Evolutionary conservation across 2,888 invertebrate species (phyloP).

Genomic region (Lymantria monacha): DNA sequence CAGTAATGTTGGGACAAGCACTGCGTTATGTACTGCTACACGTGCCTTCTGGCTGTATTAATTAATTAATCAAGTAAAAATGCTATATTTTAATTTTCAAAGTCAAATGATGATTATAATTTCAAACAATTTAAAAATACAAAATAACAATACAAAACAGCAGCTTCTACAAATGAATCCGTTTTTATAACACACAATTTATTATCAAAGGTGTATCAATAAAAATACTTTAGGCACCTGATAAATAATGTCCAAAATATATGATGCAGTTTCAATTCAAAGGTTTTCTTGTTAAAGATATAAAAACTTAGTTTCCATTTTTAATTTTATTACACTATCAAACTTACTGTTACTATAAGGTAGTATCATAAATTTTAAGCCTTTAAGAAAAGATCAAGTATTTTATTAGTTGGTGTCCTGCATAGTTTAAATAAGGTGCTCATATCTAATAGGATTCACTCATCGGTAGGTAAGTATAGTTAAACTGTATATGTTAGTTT

Average conservation of each 20-base stretch:
- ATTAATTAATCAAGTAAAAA: too few species aligned
- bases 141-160: neutral
- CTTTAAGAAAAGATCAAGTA: constrained; percentile 19
- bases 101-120: too few species aligned
- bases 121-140: too few species aligned
- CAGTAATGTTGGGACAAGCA: too few species aligned
- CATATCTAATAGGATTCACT: neutral
- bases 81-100: too few species aligned
- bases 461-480: too few species aligned
- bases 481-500: too few species aligned
- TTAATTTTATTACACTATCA: constrained; percentile 39
- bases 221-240: constrained; percentile 29
- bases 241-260: constrained; percentile 32
- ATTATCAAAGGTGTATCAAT: constrained; percentile 17
- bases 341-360: constrained; percentile 31
- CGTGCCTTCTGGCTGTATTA: too few species aligned
- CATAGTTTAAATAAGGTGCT: neutral
- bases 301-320: constrained; percentile 37
- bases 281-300: constrained; percentile 30
- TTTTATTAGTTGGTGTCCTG: neutral
- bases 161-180: neutral
- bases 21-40: too few species aligned
- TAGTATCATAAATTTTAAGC: constrained; percentile 27
- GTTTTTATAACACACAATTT: constrained; percentile 1
- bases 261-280: constrained; percentile 22